Evolutionary conservation across 2,888 invertebrate species (phyloP).

Genomic region (Junonia oenone): DNA sequence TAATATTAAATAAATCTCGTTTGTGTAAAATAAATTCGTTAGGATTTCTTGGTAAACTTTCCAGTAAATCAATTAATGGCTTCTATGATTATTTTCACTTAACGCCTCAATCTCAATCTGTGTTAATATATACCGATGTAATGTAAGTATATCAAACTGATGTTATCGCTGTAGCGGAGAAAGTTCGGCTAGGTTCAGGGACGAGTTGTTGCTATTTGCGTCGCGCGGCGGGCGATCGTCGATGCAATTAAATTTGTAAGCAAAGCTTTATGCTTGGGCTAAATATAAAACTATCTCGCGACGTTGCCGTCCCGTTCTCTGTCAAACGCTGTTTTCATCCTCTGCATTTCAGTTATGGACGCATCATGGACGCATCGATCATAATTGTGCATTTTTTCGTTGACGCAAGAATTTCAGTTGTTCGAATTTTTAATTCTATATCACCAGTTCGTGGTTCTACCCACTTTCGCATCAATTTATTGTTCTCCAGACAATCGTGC

Average conservation of each 20-base stretch:
- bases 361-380: slow-evolving; percentile 33
- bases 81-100: background rate
- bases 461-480: background rate
- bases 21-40: background rate
- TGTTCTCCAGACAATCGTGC: background rate
- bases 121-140: background rate
- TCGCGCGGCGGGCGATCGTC: slow-evolving; percentile 71
- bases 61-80: background rate
- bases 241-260: slow-evolving; percentile 77
- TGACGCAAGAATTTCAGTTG: slow-evolving; percentile 18
- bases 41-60: background rate
- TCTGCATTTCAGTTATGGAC: slow-evolving; percentile 35
- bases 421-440: too few relatives aligned
- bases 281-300: slow-evolving; percentile 58
- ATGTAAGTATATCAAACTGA: background rate
- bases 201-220: slow-evolving; percentile 69
- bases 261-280: slow-evolving; percentile 68
- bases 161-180: slow-evolving; percentile 39
- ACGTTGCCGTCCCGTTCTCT: slow-evolving; percentile 50
- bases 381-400: too few relatives aligned
- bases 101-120: background rate
- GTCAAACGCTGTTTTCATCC: slow-evolving; percentile 43
- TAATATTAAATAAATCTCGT: slow-evolving; percentile 16
- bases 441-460: background rate
- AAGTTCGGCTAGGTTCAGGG: slow-evolving; percentile 76